Evolutionary conservation across 1,140 invertebrate species (phyloP).

Genomic region (Dinothrombium tinctorium): DNA sequence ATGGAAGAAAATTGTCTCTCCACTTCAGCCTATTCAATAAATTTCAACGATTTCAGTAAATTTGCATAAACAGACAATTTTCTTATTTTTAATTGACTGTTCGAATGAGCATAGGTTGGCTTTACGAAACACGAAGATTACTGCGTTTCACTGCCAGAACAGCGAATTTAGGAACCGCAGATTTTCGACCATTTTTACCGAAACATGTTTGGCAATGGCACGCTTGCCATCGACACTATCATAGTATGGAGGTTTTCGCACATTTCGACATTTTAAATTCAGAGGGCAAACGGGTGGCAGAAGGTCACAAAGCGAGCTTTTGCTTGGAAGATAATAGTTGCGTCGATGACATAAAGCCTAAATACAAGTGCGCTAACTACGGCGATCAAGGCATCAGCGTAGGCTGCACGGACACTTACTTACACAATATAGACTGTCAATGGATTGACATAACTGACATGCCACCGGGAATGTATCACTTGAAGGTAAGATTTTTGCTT

Average conservation of each 20-base stretch:
- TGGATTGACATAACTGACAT: constrained; percentile 90
- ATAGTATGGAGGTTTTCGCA: constrained; percentile 94
- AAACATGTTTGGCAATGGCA: constrained; percentile 92
- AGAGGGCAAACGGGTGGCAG: constrained; percentile 46
- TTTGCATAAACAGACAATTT: not conserved
- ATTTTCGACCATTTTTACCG: constrained; percentile 65
- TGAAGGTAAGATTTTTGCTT: constrained; percentile 47
- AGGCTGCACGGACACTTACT: constrained; percentile 81
- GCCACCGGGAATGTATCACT: constrained; percentile 52
- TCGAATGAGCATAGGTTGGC: constrained; percentile 31
- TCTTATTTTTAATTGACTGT: not conserved
- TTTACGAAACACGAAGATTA: constrained; percentile 47
- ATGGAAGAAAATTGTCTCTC: constrained; percentile 90
- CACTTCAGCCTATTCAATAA: constrained; percentile 43
- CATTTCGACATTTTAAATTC: constrained; percentile 71
- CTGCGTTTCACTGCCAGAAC: constrained; percentile 73
- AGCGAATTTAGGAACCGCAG: constrained; percentile 62
- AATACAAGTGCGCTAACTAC: constrained; percentile 70
- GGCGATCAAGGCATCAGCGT: constrained; percentile 85
- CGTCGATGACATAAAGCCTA: constrained; percentile 19
- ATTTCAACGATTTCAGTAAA: constrained; percentile 14
- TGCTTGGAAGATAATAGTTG: constrained; percentile 88
- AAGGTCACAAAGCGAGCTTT: constrained; percentile 90
- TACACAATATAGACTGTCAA: constrained; percentile 82
- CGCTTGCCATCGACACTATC: constrained; percentile 91